A percentile compares a stretch with the other conserved stretches of the same genome.
phyloP scores from a whole-genome alignment of 1,140 invertebrate species.

The Ips typographus region DNA sequence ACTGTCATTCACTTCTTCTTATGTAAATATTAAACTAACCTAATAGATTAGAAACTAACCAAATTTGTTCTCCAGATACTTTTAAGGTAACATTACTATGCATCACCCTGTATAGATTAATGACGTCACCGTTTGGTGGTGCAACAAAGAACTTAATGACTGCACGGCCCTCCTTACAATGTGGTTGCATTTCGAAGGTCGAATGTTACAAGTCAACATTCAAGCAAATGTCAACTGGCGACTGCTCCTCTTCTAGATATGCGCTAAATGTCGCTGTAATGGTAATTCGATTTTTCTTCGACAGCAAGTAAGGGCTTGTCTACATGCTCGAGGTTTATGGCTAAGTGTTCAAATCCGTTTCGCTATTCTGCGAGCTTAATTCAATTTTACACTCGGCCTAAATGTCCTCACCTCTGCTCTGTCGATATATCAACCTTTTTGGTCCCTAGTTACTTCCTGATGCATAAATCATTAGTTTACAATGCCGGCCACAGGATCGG shows the following conservation, averaged over 20 bases:
- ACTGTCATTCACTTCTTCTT: no score
- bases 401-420: neutral
- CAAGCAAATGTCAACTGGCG: neutral
- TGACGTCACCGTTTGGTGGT: no score
- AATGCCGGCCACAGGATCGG: neutral
- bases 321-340: no score
- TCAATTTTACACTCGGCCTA: conserved; percentile 2
- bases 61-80: no score
- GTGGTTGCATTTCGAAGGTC: neutral
- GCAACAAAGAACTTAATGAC: no score
- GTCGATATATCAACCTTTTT: conserved; percentile 1
- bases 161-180: no score
- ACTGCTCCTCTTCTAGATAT: conserved; percentile 2
- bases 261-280: neutral
- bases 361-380: neutral
- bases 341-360: neutral
- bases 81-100: no score
- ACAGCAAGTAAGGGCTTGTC: no score
- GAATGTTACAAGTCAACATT: neutral
- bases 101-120: no score
- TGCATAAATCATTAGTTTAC: neutral
- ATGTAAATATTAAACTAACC: no score
- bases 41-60: no score
- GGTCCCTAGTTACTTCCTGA: neutral
- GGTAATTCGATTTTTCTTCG: no score